phyloP scores from a whole-genome alignment of 2,113 vertebrate species.

The Oxygymnocypris stewartii region DNA sequence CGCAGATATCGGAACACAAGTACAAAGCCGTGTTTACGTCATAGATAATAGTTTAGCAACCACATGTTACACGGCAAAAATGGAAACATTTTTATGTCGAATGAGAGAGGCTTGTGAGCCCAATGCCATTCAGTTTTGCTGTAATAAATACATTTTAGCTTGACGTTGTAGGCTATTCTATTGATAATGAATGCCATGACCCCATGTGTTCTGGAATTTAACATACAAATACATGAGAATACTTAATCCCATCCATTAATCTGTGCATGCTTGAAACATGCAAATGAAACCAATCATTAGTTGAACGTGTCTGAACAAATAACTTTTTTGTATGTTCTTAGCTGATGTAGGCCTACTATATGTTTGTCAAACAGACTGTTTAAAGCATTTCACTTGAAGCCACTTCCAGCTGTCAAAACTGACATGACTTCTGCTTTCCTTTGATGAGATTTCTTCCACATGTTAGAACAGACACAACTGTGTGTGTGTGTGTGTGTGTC shows the following conservation, averaged over 20 bases:
- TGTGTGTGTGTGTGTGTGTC: too few species aligned
- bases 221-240: not conserved
- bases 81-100: too few species aligned
- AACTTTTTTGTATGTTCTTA: not conserved
- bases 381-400: not conserved
- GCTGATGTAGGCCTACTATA: not conserved
- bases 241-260: not conserved
- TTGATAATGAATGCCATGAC: too few species aligned
- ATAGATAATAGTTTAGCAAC: too few species aligned
- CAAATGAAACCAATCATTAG: not conserved
- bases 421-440: constrained; percentile 18
- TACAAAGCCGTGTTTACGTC: too few species aligned
- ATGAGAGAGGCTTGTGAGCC: too few species aligned
- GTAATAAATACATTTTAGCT: too few species aligned
- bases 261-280: not conserved
- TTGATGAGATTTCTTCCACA: constrained; percentile 22
- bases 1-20: too few species aligned
- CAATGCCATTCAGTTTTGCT: too few species aligned
- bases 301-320: not conserved
- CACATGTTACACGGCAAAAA: too few species aligned
- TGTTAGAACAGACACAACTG: not conserved
- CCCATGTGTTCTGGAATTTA: not conserved
- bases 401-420: constrained; percentile 3
- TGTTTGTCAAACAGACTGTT: not conserved
- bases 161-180: too few species aligned